Base-by-base conservation (phyloP, 2,797 vertebrate species). In the Mastacembelus armatus region DNA sequence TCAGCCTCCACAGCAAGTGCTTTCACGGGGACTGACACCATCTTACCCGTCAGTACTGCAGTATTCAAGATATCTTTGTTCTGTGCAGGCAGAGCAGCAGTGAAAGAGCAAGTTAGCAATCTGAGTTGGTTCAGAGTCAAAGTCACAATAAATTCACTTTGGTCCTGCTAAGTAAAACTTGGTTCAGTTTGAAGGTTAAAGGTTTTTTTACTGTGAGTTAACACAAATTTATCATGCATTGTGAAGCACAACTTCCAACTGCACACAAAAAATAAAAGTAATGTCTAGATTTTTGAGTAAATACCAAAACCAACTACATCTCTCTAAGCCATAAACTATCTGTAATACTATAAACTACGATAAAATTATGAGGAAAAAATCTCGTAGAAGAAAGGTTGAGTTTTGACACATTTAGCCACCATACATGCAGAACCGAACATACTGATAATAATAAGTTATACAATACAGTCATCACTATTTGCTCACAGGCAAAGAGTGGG, bases 61-160 rank as follows among this genome's bases (percentile, higher is more conserved):
- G 96, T 98, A 74, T 98, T 98, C 74, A 99, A 86, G n/a, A 99
- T 85, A 56, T 97, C 96, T 0, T 89, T 91, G 77, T 94, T 95
- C 97, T 99, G 90, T 2, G 42, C 0, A 49, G 24, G 61, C 27
- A 51, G 22, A 68, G 26, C 10, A 15, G 8, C 16, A 52, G 22
- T 65, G 5, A n/a, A 33, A 48, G 2, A 33, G 12, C 12, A 21
- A 18, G 36, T 74, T 49, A 71, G 29, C 15, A 10, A 21, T 35
- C 18, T 12, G 27, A 7, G 26, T 24, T n/a, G 7, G 24, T 10
- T 14, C 42, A 27, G 9, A 19, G 26, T 38, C 26, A 36, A n/a
- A n/a, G n/a, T n/a, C n/a, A n/a, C n/a, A n/a, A n/a, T n/a, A n/a
- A n/a, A n/a, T n/a, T n/a, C n/a, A n/a, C n/a, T n/a, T n/a, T n/a